Conservation (phyloP, 2,888 invertebrate genomes). For the Pecten maximus region DNA sequence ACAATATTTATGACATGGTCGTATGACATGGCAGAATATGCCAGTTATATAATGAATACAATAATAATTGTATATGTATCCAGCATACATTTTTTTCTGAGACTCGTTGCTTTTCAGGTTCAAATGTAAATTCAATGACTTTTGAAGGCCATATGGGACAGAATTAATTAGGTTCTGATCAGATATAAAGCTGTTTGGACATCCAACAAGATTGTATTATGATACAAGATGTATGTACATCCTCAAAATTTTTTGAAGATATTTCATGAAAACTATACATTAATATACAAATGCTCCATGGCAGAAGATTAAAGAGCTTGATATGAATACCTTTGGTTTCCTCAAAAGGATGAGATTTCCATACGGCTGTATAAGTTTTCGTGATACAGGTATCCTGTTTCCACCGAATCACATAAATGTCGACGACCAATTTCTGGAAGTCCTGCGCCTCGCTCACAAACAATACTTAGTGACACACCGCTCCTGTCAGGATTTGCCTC, state of each 20-base stretch:
- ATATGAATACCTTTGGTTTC: slow-evolving; percentile 1
- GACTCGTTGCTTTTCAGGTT: too few species aligned
- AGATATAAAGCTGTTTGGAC: too few species aligned
- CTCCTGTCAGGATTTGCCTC: neutral
- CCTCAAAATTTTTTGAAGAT: neutral
- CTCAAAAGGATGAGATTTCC: neutral
- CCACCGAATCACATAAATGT: slow-evolving; percentile 5
- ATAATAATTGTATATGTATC: too few species aligned
- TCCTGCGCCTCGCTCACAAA: neutral
- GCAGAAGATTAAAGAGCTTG: neutral
- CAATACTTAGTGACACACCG: neutral
- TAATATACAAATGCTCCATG: neutral
- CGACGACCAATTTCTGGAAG: neutral
- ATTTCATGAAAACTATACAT: neutral
- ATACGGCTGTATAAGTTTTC: neutral
- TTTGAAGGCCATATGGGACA: too few species aligned
- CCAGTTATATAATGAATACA: too few species aligned
- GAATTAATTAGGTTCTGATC: too few species aligned
- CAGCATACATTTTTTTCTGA: too few species aligned
- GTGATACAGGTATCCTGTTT: neutral
- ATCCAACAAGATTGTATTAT: too few species aligned
- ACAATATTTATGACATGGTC: too few species aligned
- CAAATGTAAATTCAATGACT: too few species aligned
- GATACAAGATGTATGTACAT: too few species aligned
- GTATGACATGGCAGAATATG: too few species aligned